Evolutionary conservation across 2,797 vertebrate species (phyloP).

Genomic region (Liasis olivaceus): DNA sequence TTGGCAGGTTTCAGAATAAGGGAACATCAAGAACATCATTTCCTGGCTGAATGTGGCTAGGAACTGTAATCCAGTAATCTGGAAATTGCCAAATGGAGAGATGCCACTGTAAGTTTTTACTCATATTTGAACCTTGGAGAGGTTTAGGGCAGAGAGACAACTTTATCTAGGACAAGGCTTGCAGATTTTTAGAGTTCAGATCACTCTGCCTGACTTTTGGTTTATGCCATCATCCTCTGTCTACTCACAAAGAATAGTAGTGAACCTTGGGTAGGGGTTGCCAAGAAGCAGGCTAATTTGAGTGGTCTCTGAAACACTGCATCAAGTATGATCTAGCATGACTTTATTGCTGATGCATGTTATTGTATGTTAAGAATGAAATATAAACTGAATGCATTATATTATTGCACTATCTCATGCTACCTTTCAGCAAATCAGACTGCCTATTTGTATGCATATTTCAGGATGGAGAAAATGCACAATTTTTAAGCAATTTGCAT

Average conservation of each 20-base stretch:
- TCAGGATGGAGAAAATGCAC: neutral
- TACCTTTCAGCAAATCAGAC: neutral
- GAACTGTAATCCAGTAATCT: neutral
- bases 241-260: neutral
- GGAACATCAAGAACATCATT: neutral
- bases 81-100: neutral
- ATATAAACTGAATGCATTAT: neutral
- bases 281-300: neutral
- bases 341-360: neutral
- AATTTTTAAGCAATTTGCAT: neutral
- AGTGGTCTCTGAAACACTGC: neutral
- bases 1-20: neutral
- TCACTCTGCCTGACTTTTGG: neutral
- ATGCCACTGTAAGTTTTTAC: neutral
- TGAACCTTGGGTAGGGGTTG: neutral
- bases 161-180: neutral
- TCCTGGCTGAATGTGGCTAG: neutral
- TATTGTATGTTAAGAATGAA: neutral
- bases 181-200: neutral
- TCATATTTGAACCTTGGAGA: neutral
- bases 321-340: neutral
- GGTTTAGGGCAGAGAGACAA: neutral
- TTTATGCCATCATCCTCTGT: neutral
- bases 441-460: neutral
- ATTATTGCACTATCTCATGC: neutral